Evolutionary conservation across 2,888 invertebrate species (phyloP).

Genomic region (Orthosia cruda): DNA sequence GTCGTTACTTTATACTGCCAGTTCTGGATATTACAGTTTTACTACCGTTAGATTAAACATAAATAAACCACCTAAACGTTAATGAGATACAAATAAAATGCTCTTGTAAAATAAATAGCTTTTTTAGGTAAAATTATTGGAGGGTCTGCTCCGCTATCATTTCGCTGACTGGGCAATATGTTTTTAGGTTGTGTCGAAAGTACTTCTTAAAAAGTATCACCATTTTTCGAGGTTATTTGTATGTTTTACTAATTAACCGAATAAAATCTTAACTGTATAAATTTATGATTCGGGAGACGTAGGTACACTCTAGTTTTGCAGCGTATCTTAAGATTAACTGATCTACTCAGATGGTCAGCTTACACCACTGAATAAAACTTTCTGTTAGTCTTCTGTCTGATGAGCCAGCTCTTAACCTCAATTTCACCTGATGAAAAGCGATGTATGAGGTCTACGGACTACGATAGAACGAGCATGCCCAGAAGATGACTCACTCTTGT

Average conservation of each 20-base stretch:
- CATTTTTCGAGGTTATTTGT: background rate
- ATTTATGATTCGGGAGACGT: too few relatives aligned
- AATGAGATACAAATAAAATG: background rate
- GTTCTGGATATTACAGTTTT: slow-evolving; percentile 28
- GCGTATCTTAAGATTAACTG: too few relatives aligned
- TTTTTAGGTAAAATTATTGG: background rate
- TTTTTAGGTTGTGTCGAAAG: background rate
- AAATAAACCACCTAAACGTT: background rate
- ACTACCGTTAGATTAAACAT: background rate
- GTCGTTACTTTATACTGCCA: slow-evolving; percentile 53
- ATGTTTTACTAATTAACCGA: background rate
- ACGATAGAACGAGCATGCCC: too few relatives aligned
- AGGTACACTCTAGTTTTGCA: too few relatives aligned
- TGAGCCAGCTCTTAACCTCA: too few relatives aligned
- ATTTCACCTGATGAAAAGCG: too few relatives aligned
- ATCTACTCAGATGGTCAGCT: too few relatives aligned
- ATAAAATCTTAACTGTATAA: background rate
- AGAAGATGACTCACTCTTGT: too few relatives aligned
- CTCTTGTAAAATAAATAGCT: background rate
- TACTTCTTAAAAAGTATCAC: background rate
- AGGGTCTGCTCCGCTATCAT: background rate
- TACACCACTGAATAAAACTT: too few relatives aligned
- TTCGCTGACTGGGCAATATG: background rate
- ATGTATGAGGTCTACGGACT: too few relatives aligned
- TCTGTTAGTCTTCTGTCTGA: too few relatives aligned